Evolutionary conservation across 2,888 invertebrate species (phyloP), one percentile per base, ranked within the genome.

Genomic region (Rhingia rostrata): DNA sequence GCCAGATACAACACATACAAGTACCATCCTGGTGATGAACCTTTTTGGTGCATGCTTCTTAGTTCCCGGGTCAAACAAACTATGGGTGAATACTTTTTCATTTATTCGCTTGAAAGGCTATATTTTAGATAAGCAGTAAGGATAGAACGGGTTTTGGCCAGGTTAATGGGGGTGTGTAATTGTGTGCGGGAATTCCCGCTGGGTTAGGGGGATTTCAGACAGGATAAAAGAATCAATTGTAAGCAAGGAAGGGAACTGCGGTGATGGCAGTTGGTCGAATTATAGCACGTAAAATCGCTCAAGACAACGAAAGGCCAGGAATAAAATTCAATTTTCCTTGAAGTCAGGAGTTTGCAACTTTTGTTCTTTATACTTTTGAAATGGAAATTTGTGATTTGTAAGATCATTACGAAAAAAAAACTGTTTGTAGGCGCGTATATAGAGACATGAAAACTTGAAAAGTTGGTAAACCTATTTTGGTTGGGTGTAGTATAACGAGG

Each of bases 21-120:
- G 69, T 43, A 35, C 81, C 51, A 56, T 75, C 30, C 30, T 41
- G 41, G 72, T 81, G 80, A 81, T 81, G 80, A 74, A 74, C 74
- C 69, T 69, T 43, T 69, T 58, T 69, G 43, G 39, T 81, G 75
- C 80, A 74, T 81, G 80, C 61, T 81, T 49, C 80, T 74, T 69
- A 64, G 74, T 69, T 49, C 63, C 74, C 22, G 22, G 63, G 51
- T 51, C 63, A 63, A 69, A 49, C 67, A 74, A 74, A 58, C 74
- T 73, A 58, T 47, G 63, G 64, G 51, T 33, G 75, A 75, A 69
- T 58, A 74, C 69, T 75, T 74, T 80, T 81, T 81, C 75, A 81
- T 81, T 80, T 80, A 74, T 80, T 81, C 75, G 43, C 69, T 61
- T 74, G 69, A 75, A 75, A 70, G 81, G 81, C 81, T 56, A 81